Evolutionary conservation across 2,797 vertebrate genomes (phyloP), one percentile per base, ranked within the genome.

Genomic region (Myotis findleyi): DNA sequence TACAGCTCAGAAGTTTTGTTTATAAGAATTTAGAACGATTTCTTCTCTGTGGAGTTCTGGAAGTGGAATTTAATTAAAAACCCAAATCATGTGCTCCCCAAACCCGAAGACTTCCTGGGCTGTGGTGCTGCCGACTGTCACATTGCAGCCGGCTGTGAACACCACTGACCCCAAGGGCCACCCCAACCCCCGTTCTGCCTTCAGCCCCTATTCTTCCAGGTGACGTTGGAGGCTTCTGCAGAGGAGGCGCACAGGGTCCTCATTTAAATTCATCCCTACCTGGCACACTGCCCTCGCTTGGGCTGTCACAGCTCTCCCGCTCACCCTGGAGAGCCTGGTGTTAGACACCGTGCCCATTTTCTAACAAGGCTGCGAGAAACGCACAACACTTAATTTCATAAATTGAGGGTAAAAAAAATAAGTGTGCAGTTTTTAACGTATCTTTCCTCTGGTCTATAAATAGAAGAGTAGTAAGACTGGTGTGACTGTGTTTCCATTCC

Each of bases 1-100:
- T 97, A 82, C 17, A 93, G 79, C 88, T 95, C 79, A 81, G 84
- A 86, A 86, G 75, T 96, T 96, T 88, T 93, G 76, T 95, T 89
- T 86, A 79, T 86, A 49, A 93, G 93, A 91, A 94, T 93, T 80
- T 27, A 86, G 84, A 87, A 64, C 82, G 41, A 76, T 92, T 86
- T 89, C 44, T 93, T 95, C 80, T 94, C 91, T 1, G 0, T 14
- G 18, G 84, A 95, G 81, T 66, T 66, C 93, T 93, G 72, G 79
- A 38, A 79, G 90, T 30, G 27, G 88, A 94, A 62, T 80, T 92
- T 94, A 79, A 93, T 79, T 81, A 92, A 95, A 86, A 93, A 59
- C 66, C 30, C 53, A 66, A 53, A 66, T 88, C 62, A 27, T 2
- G 41, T 94, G 66, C 53, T 41, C 95, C 66, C 5, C 20, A 10